Percentiles rank a stretch among this genome's conserved stretches.
These are phyloP conservation scores for Tadarida brasiliensis DNA, from an alignment of 2,797 vertebrate species.

Conservation along the genomic window DNA sequence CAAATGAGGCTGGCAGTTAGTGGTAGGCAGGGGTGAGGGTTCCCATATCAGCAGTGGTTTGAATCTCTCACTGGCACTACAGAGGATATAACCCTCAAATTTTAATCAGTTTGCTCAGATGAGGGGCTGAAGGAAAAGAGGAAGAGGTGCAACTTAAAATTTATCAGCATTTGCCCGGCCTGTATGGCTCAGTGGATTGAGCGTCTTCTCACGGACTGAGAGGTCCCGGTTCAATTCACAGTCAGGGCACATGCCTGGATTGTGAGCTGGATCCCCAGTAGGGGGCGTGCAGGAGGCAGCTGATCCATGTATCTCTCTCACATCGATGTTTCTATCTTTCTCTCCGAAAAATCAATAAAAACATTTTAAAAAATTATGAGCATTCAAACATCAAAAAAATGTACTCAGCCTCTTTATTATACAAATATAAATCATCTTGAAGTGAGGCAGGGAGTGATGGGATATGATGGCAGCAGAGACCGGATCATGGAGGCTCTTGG, in stretches of 20 bases:
- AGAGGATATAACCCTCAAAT: rapidly evolving
- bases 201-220: too few species aligned
- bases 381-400: neutral
- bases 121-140: rapidly evolving
- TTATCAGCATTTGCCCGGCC: neutral
- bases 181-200: too few species aligned
- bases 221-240: too few species aligned
- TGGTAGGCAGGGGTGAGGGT: neutral
- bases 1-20: neutral
- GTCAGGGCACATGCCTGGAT: too few species aligned
- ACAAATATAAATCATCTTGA: neutral
- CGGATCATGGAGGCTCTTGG: too few species aligned
- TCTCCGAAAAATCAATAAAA: too few species aligned
- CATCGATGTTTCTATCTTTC: too few species aligned
- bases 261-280: too few species aligned
- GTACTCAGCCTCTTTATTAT: neutral
- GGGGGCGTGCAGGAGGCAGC: too few species aligned
- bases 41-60: neutral
- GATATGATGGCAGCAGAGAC: neutral
- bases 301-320: too few species aligned
- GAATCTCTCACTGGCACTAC: neutral
- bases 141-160: neutral
- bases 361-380: neutral
- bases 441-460: neutral
- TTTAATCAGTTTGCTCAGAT: neutral